A percentile compares a stretch with the other conserved stretches of the same genome.
Evolutionary conservation across 2,888 invertebrate species (phyloP).

Genomic region (Drosophila siamana): DNA sequence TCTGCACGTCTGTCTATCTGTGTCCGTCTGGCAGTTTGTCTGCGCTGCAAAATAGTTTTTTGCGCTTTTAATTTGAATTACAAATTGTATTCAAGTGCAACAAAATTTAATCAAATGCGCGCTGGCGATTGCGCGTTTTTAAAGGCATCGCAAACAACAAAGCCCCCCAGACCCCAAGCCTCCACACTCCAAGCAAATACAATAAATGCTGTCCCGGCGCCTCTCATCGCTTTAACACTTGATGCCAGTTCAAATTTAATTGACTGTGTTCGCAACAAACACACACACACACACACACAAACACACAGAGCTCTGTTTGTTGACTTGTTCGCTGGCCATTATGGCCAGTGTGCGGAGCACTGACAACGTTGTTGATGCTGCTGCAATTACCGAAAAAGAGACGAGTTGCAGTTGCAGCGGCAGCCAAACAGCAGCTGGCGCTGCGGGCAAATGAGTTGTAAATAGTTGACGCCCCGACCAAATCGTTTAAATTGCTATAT

Average conservation of each 20-base stretch:
- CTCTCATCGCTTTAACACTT: slow-evolving; percentile 67
- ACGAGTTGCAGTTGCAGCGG: slow-evolving; percentile 15
- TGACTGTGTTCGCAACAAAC: slow-evolving; percentile 64
- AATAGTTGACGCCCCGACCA: slow-evolving; percentile 64
- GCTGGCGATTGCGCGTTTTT: slow-evolving; percentile 42
- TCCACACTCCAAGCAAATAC: too few species aligned
- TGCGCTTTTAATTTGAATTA: slow-evolving; percentile 79
- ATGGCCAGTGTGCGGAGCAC: slow-evolving; percentile 40
- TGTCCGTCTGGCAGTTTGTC: neutral
- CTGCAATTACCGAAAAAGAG: slow-evolving; percentile 58
- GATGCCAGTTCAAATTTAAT: slow-evolving; percentile 72
- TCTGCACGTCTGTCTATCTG: slow-evolving; percentile 1
- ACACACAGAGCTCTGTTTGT: slow-evolving; percentile 38
- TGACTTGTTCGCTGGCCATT: slow-evolving; percentile 58
- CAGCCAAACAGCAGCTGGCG: slow-evolving; percentile 28
- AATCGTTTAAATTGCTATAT: slow-evolving; percentile 77
- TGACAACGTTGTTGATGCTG: slow-evolving; percentile 49
- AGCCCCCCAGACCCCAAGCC: slow-evolving; percentile 17
- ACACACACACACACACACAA: slow-evolving; percentile 15
- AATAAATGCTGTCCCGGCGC: slow-evolving; percentile 43
- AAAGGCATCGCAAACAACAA: slow-evolving; percentile 32
- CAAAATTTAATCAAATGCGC: slow-evolving; percentile 73
- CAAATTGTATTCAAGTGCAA: slow-evolving; percentile 69
- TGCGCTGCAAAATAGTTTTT: slow-evolving; percentile 51
- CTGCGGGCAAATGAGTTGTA: slow-evolving; percentile 65